A percentile compares a stretch with the other conserved stretches of the same genome.
Evolutionary conservation across 2,797 vertebrate species (phyloP).

Genomic region (Emys orbicularis): DNA sequence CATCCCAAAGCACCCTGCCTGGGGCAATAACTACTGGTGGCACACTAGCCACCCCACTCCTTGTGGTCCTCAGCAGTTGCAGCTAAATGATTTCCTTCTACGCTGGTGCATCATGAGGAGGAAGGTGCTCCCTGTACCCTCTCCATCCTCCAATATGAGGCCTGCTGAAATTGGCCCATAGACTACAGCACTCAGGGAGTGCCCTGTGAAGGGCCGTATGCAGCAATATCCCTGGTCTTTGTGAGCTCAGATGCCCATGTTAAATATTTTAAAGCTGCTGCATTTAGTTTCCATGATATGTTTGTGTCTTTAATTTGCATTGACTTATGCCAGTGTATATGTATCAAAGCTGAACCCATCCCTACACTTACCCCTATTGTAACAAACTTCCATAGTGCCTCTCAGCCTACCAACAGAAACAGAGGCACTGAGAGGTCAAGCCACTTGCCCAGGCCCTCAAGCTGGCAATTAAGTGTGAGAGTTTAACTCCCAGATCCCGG

Average conservation of each 20-base stretch:
- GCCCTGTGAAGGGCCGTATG: not conserved
- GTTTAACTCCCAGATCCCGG: fast-evolving
- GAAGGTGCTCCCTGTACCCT: no score
- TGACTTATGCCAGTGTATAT: fast-evolving
- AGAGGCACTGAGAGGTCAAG: not conserved
- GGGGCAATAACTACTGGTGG: not conserved
- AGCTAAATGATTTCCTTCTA: not conserved
- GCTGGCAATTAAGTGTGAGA: not conserved
- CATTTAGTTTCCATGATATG: fast-evolving
- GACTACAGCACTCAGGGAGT: no score
- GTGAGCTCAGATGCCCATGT: fast-evolving
- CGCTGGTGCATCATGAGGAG: not conserved
- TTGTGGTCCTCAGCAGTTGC: not conserved
- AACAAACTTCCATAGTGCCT: not conserved
- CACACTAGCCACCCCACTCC: not conserved
- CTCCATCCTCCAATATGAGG: not conserved
- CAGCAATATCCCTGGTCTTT: not conserved
- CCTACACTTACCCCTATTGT: fast-evolving
- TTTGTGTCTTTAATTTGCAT: not conserved
- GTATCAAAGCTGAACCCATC: not conserved
- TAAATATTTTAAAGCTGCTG: not conserved
- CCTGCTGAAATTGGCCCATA: not conserved
- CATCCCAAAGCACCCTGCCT: not conserved
- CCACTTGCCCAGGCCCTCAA: fast-evolving
- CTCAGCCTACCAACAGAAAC: fast-evolving